Evolutionary conservation across 2,797 vertebrate genomes (phyloP).

Genomic region (Apogon hyalosoma): DNA sequence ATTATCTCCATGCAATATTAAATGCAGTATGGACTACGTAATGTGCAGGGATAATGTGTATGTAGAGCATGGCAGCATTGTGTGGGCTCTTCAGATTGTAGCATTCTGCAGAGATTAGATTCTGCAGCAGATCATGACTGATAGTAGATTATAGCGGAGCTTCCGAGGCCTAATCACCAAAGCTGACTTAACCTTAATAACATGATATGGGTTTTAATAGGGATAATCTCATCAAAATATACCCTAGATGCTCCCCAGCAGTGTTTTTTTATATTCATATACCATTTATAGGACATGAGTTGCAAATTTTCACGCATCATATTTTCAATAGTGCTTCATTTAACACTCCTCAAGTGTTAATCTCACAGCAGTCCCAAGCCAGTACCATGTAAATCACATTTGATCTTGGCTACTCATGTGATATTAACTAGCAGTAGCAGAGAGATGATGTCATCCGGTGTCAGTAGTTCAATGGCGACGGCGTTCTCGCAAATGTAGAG

Average conservation of each 20-base stretch:
- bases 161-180: constrained; percentile 62
- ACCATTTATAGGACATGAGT: neutral
- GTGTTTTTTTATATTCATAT: constrained; percentile 20
- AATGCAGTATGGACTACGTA: constrained; percentile 40
- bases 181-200: constrained; percentile 77
- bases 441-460: constrained; percentile 23
- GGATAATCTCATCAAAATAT: constrained; percentile 56
- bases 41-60: constrained; percentile 41
- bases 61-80: constrained; percentile 27
- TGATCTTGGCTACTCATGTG: constrained; percentile 16
- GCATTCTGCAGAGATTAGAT: constrained; percentile 65
- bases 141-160: constrained; percentile 64
- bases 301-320: constrained; percentile 14
- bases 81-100: constrained; percentile 35
- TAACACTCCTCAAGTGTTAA: constrained; percentile 31
- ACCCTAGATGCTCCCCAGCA: constrained; percentile 15
- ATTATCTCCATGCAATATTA: constrained; percentile 47
- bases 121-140: constrained; percentile 59
- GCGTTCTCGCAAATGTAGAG: neutral
- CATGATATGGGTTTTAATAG: constrained; percentile 58
- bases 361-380: constrained; percentile 22
- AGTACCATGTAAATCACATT: constrained; percentile 11
- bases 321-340: constrained; percentile 26
- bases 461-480: neutral
- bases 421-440: constrained; percentile 10